A percentile compares a stretch with the other conserved stretches of the same genome.
phyloP scores from a whole-genome alignment of 2,797 vertebrate species.

The Enteromius afrohamiltoni region DNA sequence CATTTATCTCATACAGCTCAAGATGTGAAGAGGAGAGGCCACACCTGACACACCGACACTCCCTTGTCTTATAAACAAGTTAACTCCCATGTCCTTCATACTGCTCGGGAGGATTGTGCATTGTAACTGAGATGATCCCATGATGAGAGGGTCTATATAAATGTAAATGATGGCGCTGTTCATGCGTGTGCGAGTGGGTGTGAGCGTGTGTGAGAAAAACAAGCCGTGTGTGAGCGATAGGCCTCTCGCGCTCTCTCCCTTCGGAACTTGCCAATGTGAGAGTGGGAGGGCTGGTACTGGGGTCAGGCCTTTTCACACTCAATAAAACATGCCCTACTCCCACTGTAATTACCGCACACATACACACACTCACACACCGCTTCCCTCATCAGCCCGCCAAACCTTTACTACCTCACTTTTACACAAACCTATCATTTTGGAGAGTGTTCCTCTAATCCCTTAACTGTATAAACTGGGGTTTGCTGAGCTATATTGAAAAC shows the following conservation, averaged over 20 bases:
- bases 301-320: conserved; percentile 75
- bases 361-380: conserved; percentile 52
- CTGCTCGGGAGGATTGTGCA: conserved; percentile 11
- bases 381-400: conserved; percentile 44
- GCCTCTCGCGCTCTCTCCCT: conserved; percentile 43
- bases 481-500: conserved; percentile 26
- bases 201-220: conserved; percentile 52
- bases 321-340: conserved; percentile 77
- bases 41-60: conserved; percentile 31
- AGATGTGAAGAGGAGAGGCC: conserved; percentile 19
- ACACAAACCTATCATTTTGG: conserved; percentile 53
- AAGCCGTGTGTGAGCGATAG: conserved; percentile 59
- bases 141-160: conserved; percentile 51
- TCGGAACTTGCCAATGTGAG: conserved; percentile 61
- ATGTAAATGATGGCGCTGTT: conserved; percentile 47
- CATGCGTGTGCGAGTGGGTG: conserved; percentile 6
- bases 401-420: conserved; percentile 49
- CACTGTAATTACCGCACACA: conserved; percentile 74
- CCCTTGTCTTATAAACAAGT: conserved; percentile 50
- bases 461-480: conserved; percentile 40
- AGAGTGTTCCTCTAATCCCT: conserved; percentile 49
- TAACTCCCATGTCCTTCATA: conserved; percentile 39
- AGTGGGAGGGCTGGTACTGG: conserved; percentile 69
- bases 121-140: conserved; percentile 50
- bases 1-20: conserved; percentile 25